Evolutionary conservation across 2,113 vertebrate genomes (phyloP).

Genomic region (Desmodus rotundus): DNA sequence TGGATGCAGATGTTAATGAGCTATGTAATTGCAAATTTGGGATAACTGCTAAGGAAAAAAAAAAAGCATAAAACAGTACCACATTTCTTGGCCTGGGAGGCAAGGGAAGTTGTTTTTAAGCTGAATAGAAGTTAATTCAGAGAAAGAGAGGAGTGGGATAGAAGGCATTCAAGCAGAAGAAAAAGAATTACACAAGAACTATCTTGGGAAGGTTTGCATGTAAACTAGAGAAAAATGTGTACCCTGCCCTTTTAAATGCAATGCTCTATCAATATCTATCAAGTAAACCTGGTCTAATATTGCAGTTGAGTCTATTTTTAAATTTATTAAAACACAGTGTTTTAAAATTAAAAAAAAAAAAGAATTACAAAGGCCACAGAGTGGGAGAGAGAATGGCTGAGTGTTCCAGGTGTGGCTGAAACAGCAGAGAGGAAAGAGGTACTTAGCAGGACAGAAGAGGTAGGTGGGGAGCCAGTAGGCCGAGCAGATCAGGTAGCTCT

Average conservation of each 20-base stretch:
- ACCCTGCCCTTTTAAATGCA: no score
- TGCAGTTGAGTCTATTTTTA: no score
- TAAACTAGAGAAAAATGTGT: no score
- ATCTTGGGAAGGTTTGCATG: no score
- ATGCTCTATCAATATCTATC: no score
- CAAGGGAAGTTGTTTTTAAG: slow-evolving; percentile 15
- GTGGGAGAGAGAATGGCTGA: neutral
- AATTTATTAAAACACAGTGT: no score
- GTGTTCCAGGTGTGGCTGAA: neutral
- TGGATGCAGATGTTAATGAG: neutral
- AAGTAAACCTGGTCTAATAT: no score
- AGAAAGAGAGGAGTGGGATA: neutral
- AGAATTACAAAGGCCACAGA: neutral
- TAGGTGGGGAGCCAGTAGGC: neutral
- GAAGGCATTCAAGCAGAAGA: neutral
- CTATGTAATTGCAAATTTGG: neutral
- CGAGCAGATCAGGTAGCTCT: neutral
- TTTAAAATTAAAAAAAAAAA: neutral
- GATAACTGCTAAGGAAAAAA: neutral
- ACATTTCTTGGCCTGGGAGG: neutral
- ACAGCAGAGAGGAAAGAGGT: neutral
- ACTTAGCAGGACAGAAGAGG: neutral
- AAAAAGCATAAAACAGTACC: neutral
- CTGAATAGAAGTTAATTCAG: neutral
- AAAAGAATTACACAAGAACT: neutral